phyloP scores from a whole-genome alignment of 1,140 invertebrate species.

The Pseudoatta argentina region DNA sequence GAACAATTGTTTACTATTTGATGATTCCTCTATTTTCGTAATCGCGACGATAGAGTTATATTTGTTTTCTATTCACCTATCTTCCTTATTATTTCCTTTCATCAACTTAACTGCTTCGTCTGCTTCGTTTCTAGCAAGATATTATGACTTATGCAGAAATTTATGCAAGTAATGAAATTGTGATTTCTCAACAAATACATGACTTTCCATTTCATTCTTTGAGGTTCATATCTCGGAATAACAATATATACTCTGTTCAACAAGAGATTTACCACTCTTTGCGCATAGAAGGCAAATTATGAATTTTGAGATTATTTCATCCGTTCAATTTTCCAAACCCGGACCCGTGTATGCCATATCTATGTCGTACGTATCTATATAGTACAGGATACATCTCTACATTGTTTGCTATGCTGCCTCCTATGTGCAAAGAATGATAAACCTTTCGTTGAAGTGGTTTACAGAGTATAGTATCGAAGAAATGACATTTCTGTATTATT shows the following conservation, averaged over 20 bases:
- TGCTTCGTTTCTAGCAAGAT: conserved; percentile 6
- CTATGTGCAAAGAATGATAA: no score
- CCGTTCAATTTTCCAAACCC: no score
- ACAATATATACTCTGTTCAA: neutral
- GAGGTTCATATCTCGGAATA: neutral
- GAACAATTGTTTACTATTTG: neutral
- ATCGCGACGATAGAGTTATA: neutral
- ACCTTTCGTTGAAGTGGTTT: no score
- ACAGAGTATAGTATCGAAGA: neutral
- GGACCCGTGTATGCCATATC: no score
- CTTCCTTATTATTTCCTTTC: neutral
- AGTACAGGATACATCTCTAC: no score
- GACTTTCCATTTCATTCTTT: neutral
- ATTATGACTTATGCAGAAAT: neutral
- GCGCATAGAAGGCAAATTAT: no score
- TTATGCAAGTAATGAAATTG: neutral
- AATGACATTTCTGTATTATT: neutral
- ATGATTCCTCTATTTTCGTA: neutral
- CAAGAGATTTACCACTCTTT: no score
- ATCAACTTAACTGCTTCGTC: neutral
- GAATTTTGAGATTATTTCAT: no score
- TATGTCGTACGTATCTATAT: no score
- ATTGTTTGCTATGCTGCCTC: no score
- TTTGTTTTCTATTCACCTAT: neutral
- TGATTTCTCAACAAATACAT: neutral